Evolutionary conservation across 2,113 vertebrate genomes (phyloP).

Genomic region (Rostratula benghalensis): DNA sequence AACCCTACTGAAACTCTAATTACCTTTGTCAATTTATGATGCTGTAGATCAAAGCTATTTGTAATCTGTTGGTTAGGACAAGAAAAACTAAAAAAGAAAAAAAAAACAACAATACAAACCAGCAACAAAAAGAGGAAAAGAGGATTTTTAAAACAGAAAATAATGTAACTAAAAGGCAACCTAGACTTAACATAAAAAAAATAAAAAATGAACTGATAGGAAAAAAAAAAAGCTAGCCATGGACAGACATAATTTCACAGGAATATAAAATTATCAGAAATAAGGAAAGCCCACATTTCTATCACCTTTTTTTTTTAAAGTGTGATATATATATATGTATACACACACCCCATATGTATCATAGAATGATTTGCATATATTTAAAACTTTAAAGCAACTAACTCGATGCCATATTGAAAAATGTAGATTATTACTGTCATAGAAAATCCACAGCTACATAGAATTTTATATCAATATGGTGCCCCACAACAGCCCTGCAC

Average conservation of each 20-base stretch:
- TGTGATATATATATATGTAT: background rate
- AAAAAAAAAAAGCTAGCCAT: background rate
- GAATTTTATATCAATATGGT: background rate
- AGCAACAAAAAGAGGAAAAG: background rate
- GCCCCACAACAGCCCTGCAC: background rate
- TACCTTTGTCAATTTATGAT: background rate
- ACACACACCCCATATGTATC: fast-evolving
- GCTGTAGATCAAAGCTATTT: background rate
- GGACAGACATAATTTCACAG: background rate
- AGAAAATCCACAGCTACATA: background rate
- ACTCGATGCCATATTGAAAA: background rate
- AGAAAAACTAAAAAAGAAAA: background rate
- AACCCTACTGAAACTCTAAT: background rate
- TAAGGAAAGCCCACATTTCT: background rate
- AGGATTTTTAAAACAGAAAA: background rate
- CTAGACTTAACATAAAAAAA: background rate
- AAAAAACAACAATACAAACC: too few species aligned
- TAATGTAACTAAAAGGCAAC: background rate
- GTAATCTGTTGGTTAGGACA: background rate
- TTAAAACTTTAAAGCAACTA: background rate
- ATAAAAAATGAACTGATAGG: background rate
- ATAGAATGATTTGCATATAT: background rate
- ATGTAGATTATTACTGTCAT: background rate
- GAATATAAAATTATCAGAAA: background rate
- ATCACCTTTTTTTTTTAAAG: background rate